phyloP scores from a whole-genome alignment of 2,113 vertebrate species.

The Trinectes maculatus region DNA sequence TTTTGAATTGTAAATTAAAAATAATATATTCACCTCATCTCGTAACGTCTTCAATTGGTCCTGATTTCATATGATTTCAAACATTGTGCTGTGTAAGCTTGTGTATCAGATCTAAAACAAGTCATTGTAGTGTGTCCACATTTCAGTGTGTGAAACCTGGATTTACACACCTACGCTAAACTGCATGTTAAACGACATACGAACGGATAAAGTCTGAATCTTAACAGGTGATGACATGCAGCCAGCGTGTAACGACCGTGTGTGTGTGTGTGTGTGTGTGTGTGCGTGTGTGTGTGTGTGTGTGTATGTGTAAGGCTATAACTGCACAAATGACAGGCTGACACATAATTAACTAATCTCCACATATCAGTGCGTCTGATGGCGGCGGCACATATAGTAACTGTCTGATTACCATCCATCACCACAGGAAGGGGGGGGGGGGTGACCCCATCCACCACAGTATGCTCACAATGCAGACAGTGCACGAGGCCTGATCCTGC shows the following conservation, averaged over 20 bases:
- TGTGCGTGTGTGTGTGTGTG: conserved; percentile 2
- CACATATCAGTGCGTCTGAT: conserved; percentile 33
- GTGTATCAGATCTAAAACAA: too few relatives aligned
- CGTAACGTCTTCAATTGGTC: too few relatives aligned
- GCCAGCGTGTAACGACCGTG: not conserved
- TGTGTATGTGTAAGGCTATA: not conserved
- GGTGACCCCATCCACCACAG: conserved; percentile 34
- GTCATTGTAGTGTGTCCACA: too few relatives aligned
- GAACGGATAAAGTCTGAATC: too few relatives aligned
- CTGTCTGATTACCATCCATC: conserved; percentile 46
- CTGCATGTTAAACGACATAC: too few relatives aligned
- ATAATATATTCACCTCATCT: too few relatives aligned
- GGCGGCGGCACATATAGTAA: conserved; percentile 27
- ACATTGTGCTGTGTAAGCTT: too few relatives aligned
- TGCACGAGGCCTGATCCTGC: conserved; percentile 32
- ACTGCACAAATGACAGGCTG: conserved; percentile 31
- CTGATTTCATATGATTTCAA: too few relatives aligned
- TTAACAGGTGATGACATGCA: not conserved
- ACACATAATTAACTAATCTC: conserved; percentile 18
- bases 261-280: too few relatives aligned
- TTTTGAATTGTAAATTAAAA: too few relatives aligned
- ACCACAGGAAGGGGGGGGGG: not conserved
- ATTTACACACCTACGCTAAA: too few relatives aligned
- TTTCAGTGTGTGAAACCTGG: too few relatives aligned
- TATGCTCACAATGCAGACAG: conserved; percentile 54